Conservation (phyloP, 2,113 vertebrate genomes). For the Diadophis punctatus region DNA sequence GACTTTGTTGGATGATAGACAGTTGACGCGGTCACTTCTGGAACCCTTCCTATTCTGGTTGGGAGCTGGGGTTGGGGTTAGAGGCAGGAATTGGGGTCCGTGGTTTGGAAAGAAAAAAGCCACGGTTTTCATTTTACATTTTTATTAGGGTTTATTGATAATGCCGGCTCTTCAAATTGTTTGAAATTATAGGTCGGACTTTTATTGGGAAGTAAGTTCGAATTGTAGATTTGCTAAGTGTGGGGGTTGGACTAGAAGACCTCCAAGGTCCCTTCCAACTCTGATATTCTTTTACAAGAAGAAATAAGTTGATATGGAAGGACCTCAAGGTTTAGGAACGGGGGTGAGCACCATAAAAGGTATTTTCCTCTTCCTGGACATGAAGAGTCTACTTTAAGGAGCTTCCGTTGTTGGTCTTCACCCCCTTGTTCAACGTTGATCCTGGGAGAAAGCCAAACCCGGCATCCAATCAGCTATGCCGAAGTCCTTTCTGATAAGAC, state of each 20-base stretch:
- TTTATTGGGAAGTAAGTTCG: background rate
- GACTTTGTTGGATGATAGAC: background rate
- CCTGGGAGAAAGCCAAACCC: background rate
- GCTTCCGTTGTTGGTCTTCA: background rate
- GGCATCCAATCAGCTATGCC: conserved; percentile 46
- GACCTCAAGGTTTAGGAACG: background rate
- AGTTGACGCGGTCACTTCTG: background rate
- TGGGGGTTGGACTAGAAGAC: background rate
- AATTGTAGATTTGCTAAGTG: background rate
- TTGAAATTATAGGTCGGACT: background rate
- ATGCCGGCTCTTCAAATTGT: background rate
- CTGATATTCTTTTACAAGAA: background rate
- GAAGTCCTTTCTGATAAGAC: conserved; percentile 62
- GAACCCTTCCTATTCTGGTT: background rate
- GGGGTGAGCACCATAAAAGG: background rate
- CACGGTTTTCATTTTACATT: background rate
- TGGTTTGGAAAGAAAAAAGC: background rate
- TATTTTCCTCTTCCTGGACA: background rate
- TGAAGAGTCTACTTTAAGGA: background rate
- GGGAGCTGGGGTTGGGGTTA: background rate
- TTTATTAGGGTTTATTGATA: background rate
- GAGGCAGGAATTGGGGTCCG: background rate
- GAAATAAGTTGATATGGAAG: background rate
- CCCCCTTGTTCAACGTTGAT: background rate
- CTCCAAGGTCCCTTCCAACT: background rate